Evolutionary conservation across 1,140 invertebrate genomes (phyloP).

Genomic region (Lepidurus arcticus): DNA sequence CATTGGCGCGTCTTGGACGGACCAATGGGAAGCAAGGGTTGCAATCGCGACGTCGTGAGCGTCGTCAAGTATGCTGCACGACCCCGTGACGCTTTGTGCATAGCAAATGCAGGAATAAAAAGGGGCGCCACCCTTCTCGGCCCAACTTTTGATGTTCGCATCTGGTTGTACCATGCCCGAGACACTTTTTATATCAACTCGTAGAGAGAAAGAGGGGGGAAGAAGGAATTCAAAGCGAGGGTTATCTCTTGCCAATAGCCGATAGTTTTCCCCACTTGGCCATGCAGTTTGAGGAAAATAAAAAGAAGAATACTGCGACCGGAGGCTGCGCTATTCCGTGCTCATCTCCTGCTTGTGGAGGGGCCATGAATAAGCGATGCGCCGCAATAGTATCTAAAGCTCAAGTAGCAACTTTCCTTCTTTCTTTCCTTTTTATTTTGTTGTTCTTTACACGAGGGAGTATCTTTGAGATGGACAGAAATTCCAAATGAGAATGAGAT

Average conservation of each 20-base stretch:
- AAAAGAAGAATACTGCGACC: background rate
- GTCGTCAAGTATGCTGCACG: conserved; percentile 12
- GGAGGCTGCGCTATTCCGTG: background rate
- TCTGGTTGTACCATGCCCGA: background rate
- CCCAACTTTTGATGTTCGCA: background rate
- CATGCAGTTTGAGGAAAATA: background rate
- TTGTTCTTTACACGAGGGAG: background rate
- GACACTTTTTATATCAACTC: conserved; percentile 10
- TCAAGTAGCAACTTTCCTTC: background rate
- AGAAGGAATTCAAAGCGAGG: background rate
- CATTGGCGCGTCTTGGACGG: background rate
- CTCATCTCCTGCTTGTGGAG: background rate
- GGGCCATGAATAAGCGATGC: background rate
- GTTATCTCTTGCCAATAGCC: conserved; percentile 9
- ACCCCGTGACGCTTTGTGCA: conserved; percentile 17
- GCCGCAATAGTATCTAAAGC: background rate
- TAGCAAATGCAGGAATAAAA: conserved; percentile 5
- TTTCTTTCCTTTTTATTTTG: background rate
- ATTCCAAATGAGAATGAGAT: background rate
- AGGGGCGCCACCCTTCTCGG: background rate
- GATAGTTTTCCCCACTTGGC: background rate
- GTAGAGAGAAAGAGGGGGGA: background rate
- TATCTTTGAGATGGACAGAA: background rate
- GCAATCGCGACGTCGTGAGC: conserved; percentile 12
- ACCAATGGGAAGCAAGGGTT: conserved; percentile 6